phyloP scores from a whole-genome alignment of 1,140 invertebrate species.

The Drosophila sp. region DNA sequence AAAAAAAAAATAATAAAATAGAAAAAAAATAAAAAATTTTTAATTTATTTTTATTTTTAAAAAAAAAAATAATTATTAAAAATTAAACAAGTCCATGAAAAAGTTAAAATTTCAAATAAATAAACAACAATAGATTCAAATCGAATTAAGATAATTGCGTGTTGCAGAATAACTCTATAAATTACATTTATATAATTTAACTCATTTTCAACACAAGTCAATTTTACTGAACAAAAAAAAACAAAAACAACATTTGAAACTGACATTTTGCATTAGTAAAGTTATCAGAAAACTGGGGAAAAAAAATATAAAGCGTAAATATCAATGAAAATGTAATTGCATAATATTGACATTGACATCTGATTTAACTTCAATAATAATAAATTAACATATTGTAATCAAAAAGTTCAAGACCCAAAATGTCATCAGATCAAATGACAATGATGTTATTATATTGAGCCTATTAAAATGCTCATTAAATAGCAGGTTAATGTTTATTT shows the following conservation, averaged over 20 bases:
- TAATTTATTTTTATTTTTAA: too few species aligned
- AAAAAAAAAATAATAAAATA: too few species aligned
- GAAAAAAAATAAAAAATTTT: too few species aligned
- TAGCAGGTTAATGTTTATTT: not conserved
- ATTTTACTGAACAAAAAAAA: too few species aligned
- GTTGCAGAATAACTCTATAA: not conserved
- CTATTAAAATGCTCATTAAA: not conserved
- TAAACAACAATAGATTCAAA: too few species aligned
- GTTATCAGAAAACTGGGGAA: not conserved
- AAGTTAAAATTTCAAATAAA: too few species aligned
- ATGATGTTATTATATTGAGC: not conserved
- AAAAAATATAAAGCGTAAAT: not conserved
- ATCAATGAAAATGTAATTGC: conserved; percentile 8
- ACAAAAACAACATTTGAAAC: not conserved
- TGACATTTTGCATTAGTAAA: not conserved
- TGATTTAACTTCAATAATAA: conserved; percentile 16
- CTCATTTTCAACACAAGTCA: not conserved
- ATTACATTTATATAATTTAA: conserved; percentile 1
- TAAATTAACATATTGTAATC: conserved; percentile 30
- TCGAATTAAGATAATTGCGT: too few species aligned
- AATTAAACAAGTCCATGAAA: too few species aligned
- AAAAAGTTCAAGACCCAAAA: conserved; percentile 12
- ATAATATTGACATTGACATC: conserved; percentile 2
- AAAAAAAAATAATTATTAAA: too few species aligned
- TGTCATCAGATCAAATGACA: conserved; percentile 4